Evolutionary conservation across 2,797 vertebrate species (phyloP).

Genomic region (Mormyrops attenuatus): DNA sequence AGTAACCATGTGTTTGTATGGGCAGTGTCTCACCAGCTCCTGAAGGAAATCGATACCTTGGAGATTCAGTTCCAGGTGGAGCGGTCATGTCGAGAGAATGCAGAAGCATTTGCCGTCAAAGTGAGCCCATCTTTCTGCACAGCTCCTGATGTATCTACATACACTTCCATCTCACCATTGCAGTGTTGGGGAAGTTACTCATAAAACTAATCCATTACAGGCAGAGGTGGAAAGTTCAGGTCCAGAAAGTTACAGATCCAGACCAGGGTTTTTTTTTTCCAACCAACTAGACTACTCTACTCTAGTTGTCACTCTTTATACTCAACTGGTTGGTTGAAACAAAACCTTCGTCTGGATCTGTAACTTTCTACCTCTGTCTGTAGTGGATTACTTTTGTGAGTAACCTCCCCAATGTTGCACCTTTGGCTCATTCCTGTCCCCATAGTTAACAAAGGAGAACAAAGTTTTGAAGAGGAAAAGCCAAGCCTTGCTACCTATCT

Average conservation of each 20-base stretch:
- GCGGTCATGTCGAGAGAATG: slow-evolving; percentile 57
- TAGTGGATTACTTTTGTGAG: background rate
- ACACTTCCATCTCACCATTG: background rate
- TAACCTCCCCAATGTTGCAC: background rate
- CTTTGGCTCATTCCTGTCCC: background rate
- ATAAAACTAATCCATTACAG: background rate
- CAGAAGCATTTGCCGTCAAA: slow-evolving; percentile 58
- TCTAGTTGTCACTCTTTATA: background rate
- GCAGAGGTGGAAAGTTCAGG: background rate
- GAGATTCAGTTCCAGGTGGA: slow-evolving; percentile 68
- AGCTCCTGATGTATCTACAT: background rate
- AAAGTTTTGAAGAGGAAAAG: slow-evolving; percentile 58
- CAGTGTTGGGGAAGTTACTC: background rate
- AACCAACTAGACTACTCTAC: background rate
- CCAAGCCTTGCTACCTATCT: slow-evolving; percentile 47
- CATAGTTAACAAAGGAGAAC: slow-evolving; percentile 66
- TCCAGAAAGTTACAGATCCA: background rate
- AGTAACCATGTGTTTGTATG: background rate
- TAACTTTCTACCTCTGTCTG: background rate
- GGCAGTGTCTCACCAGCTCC: slow-evolving; percentile 63
- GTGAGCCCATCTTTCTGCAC: slow-evolving; percentile 40
- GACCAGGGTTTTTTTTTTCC: background rate
- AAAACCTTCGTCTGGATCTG: background rate
- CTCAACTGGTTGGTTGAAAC: background rate
- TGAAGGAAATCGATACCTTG: slow-evolving; percentile 66